These are phyloP conservation scores for Prunella fulvescens DNA, from an alignment of 2,113 vertebrate species.

Conservation along the genomic window DNA sequence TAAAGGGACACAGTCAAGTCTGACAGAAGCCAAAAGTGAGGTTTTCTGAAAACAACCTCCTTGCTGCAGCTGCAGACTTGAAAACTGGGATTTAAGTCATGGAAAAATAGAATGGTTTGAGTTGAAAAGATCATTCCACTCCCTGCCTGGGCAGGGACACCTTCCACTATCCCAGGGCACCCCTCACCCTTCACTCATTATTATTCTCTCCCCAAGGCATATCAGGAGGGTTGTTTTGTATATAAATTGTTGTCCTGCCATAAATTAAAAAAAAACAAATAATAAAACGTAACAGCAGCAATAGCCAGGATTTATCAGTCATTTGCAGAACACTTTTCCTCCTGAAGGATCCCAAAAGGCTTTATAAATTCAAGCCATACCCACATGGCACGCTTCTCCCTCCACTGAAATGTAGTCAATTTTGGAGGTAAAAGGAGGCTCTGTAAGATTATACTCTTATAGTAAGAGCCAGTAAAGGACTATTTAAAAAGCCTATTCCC, in stretches of 20 bases:
- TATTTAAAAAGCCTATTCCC: conserved; percentile 21
- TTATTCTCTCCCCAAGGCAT: not conserved
- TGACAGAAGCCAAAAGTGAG: not conserved
- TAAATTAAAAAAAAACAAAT: not conserved
- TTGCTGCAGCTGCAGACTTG: not conserved
- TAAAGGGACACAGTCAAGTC: not conserved
- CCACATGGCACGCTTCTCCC: not conserved
- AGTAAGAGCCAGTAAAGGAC: conserved; percentile 36
- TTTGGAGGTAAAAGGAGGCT: conserved; percentile 38
- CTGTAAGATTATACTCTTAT: not conserved
- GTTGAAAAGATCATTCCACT: not conserved
- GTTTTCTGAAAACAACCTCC: not conserved
- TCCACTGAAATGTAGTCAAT: conserved; percentile 17
- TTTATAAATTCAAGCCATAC: conserved; percentile 48
- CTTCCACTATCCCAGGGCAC: not conserved
- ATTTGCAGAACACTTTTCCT: conserved; percentile 44
- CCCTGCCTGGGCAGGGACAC: not conserved
- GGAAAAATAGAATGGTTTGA: not conserved
- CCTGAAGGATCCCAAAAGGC: conserved; percentile 41
- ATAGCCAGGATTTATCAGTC: conserved; percentile 55
- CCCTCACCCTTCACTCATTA: not conserved
- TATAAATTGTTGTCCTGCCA: not conserved
- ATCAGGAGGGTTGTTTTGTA: not conserved
- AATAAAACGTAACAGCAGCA: conserved; percentile 38
- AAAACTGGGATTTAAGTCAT: not conserved